Percentiles rank a stretch among this genome's conserved stretches.
Evolutionary conservation across 2,888 invertebrate species (phyloP).

Genomic region (Ormyrus rosae): DNA sequence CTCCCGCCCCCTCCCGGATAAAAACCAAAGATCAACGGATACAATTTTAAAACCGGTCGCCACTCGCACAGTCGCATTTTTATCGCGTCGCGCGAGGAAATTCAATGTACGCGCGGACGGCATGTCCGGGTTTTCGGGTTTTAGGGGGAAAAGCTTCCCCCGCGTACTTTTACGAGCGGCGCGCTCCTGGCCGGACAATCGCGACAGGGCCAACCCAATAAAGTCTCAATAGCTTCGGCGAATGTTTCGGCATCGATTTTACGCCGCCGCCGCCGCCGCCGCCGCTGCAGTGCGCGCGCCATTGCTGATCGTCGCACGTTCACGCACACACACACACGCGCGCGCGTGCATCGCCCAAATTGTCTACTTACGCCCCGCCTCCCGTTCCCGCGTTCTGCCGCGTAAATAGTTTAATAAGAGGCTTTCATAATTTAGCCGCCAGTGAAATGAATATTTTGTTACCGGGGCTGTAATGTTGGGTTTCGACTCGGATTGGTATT

Average conservation of each 20-base stretch:
- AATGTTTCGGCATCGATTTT: conserved; percentile 63
- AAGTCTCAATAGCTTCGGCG: conserved; percentile 47
- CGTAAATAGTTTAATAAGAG: too few relatives aligned
- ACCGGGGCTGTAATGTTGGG: too few relatives aligned
- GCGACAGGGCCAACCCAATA: conserved; percentile 47
- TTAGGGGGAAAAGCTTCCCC: not conserved
- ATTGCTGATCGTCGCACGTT: not conserved
- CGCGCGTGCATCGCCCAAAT: too few relatives aligned
- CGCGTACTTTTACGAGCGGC: conserved; percentile 41
- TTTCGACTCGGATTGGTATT: too few relatives aligned
- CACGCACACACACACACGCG: not conserved
- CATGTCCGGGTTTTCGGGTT: conserved; percentile 30
- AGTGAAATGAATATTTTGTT: too few relatives aligned
- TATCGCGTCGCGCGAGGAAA: conserved; percentile 28
- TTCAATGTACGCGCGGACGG: conserved; percentile 33
- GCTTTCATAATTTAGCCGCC: too few relatives aligned
- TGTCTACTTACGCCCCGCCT: too few relatives aligned
- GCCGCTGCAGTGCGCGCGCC: not conserved
- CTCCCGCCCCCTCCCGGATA: not conserved
- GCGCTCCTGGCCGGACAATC: conserved; percentile 41
- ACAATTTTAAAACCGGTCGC: conserved; percentile 38
- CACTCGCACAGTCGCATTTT: conserved; percentile 27
- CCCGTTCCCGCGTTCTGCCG: too few relatives aligned
- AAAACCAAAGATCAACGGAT: conserved; percentile 36
- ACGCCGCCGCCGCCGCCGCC: conserved; percentile 37